Base-by-base conservation (phyloP, 2,113 vertebrate genomes). In the Vulpes vulpes region DNA sequence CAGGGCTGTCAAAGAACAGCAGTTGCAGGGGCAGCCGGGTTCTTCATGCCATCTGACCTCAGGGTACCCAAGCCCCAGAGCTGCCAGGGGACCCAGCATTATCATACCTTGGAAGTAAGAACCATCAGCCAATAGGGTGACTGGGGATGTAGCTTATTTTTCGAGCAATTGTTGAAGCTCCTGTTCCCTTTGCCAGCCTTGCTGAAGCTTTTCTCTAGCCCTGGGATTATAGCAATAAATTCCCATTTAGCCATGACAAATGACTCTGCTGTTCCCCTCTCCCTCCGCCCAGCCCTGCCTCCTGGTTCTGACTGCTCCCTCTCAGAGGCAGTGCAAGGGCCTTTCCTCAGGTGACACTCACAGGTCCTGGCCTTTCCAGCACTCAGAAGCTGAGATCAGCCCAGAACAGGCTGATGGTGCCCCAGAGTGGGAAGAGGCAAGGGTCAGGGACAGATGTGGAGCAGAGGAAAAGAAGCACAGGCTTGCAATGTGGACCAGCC, bases 181-280 rank as follows among this genome's bases (percentile, higher is more conserved):
- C 71, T 91, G 76, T 82, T 93, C 73, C 60, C 57, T 85, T 86
- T 81, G 53, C 85, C 91, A 73, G 81, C 20, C 16, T 90, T 16
- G 74, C 92, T 59, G 69, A 86, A 83, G 93, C 65, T 82, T 97
- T 79, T 65, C 97, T 91, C 10, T 43, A 73, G 88, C 76, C 81
- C 90, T 83, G 51, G 57, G 78, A 81, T 86, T 67, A 43, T 7
- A 96, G 89, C 88, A 91, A 96, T 97, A 92, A 91, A 96, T 94
- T 96, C 94, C 94, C 89, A 94, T 71, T 93, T 96, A 98, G 91
- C 78, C 78, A 20, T 97, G 94, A 98, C 94, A 96, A 95, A 97
- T 71, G 93, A 82, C 89, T 95, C 64, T 74, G 35, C 79, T 49
- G 38, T 53, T 91, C 91, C 89, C 51, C n/a, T 73, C 86, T 60